Evolutionary conservation across 2,113 vertebrate species (phyloP).

Genomic region (Azemiops feae): DNA sequence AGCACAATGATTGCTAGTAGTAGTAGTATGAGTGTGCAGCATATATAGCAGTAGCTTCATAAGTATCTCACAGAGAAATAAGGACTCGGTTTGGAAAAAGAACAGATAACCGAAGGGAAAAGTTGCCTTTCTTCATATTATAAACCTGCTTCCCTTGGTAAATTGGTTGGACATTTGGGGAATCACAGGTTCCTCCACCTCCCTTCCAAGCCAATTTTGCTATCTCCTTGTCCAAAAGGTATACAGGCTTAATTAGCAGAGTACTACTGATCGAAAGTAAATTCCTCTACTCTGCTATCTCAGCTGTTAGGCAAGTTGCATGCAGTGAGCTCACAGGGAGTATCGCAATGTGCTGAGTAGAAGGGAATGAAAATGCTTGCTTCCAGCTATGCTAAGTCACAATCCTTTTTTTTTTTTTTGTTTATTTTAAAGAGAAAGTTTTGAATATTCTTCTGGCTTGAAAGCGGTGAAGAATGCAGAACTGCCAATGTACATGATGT

Average conservation of each 20-base stretch:
- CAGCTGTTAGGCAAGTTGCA: constrained; percentile 21
- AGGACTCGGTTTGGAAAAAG: neutral
- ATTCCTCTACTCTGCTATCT: constrained; percentile 40
- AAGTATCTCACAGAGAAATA: neutral
- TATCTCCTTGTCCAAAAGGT: constrained; percentile 28
- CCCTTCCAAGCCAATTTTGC: neutral
- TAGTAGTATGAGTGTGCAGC: neutral
- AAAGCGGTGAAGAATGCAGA: constrained; percentile 53
- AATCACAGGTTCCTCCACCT: neutral
- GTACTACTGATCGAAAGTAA: constrained; percentile 41
- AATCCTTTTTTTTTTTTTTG: constrained; percentile 21
- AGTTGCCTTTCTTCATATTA: neutral
- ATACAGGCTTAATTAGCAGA: constrained; percentile 48
- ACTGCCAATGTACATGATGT: constrained; percentile 57
- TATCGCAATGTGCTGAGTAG: neutral
- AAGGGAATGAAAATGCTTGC: constrained; percentile 28
- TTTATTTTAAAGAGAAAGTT: constrained; percentile 3
- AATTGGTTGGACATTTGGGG: neutral
- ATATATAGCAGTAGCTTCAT: neutral
- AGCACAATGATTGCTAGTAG: neutral
- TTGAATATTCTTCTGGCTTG: constrained; percentile 39
- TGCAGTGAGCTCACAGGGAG: neutral
- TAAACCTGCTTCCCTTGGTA: neutral
- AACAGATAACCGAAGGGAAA: neutral
- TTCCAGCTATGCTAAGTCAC: constrained; percentile 36